Conservation (phyloP, 2,797 vertebrate species). For the Poecile montanus region DNA sequence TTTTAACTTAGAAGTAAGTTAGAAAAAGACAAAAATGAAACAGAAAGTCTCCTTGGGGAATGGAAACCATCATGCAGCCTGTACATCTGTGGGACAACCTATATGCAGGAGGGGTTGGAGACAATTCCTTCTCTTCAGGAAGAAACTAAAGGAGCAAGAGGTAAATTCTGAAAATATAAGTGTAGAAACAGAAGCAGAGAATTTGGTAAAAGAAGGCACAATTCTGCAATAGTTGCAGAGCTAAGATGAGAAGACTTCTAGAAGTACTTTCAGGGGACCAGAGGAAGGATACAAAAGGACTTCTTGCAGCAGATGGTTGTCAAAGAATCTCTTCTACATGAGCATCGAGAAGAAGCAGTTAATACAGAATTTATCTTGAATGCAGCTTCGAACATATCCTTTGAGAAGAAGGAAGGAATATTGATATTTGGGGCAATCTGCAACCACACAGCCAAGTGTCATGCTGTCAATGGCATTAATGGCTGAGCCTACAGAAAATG, state of each 20-base stretch:
- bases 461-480: neutral
- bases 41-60: neutral
- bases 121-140: neutral
- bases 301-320: neutral
- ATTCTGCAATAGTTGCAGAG: neutral
- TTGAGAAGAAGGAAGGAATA: neutral
- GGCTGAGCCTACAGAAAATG: neutral
- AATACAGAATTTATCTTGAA: neutral
- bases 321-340: neutral
- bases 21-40: neutral
- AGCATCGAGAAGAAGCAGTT: neutral
- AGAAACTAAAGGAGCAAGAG: neutral
- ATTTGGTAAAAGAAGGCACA: neutral
- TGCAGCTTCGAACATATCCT: neutral
- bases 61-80: neutral
- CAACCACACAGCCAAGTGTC: neutral
- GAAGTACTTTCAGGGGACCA: neutral
- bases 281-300: neutral
- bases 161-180: neutral
- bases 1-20: neutral
- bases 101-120: neutral
- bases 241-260: neutral
- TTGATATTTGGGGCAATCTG: neutral
- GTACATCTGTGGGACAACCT: neutral
- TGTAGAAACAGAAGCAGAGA: neutral